Evolutionary conservation across 2,888 invertebrate genomes (phyloP), one percentile per base, ranked within the genome.

Genomic region (Eulithis testata): DNA sequence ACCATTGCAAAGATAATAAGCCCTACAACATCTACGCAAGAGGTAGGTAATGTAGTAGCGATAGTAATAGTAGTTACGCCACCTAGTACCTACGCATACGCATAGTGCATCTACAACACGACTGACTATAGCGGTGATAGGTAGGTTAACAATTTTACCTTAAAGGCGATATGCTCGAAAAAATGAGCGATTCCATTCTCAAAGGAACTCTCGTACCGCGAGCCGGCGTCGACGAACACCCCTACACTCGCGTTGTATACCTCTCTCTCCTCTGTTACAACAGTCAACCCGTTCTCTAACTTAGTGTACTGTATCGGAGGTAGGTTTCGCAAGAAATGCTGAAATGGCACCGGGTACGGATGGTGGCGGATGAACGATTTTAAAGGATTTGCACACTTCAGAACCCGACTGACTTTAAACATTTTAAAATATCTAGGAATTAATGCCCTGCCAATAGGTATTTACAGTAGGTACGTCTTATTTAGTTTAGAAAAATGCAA

Each of bases 231-330:
- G 2, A 88, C 78, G 63, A 80, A 91, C 1, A 91, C 60, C 0
- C 87, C 89, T 3, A 91, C 60, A 61, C 84, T 84, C 0, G 78
- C 81, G 56, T 83, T 76, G 47, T 96, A 95, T 12, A 96, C 95
- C 27, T 97, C 97, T 69, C 97, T 97, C 83, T 98, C 97, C 63
- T 99, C 99, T 8, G 98, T 97, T 3, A 98, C 99, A 4, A 99
- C 95, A 75, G 97, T 94, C 77, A 99, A 94, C 0, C 99, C 98
- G 88, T 96, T 98, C 43, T 94, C 91, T 62, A 99, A 88, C 14
- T 94, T 94, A 0, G 97, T 96, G 9, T 96, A 95, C 79, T 95
- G 94, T 0, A 98, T 98, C 61, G 96, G 95, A 43, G 99, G 98
- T 63, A 97, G 95, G 87, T 98, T 98, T 45, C 70, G 74, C 1